phyloP scores from a whole-genome alignment of 1,140 invertebrate species.

The Polyergus mexicanus region DNA sequence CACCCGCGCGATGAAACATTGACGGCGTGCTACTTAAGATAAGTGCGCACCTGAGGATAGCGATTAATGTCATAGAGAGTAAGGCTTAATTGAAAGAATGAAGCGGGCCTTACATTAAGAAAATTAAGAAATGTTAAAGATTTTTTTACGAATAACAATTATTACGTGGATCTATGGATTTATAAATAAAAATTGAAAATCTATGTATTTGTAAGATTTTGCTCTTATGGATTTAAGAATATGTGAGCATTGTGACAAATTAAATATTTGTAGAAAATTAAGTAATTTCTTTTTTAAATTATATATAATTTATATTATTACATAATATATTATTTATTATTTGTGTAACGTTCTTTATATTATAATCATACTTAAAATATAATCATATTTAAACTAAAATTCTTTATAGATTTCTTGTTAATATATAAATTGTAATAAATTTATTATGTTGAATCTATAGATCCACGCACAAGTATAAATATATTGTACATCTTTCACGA shows the following conservation, averaged over 20 bases:
- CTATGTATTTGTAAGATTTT: not conserved
- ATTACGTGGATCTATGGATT: not conserved
- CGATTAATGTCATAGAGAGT: constrained; percentile 15
- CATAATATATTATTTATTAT: not conserved
- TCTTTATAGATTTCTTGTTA: not conserved
- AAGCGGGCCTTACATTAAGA: not conserved
- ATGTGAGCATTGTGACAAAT: not conserved
- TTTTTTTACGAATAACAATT: not conserved
- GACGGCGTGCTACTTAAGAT: constrained; percentile 14
- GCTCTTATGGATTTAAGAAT: not conserved
- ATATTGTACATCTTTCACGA: not conserved
- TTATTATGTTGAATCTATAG: not conserved
- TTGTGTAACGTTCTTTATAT: not conserved
- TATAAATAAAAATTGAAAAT: not conserved
- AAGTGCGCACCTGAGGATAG: constrained; percentile 21
- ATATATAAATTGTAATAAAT: not conserved
- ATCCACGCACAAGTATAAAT: not conserved
- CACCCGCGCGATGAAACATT: constrained; percentile 11
- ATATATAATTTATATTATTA: not conserved
- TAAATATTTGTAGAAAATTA: not conserved
- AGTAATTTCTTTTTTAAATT: not conserved
- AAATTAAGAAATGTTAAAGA: constrained; percentile 1
- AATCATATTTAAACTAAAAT: not conserved
- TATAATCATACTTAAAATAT: not conserved
- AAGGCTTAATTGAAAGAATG: not conserved